Base-by-base conservation (phyloP, 1,140 invertebrate species). In the Drosophila biarmipes region DNA sequence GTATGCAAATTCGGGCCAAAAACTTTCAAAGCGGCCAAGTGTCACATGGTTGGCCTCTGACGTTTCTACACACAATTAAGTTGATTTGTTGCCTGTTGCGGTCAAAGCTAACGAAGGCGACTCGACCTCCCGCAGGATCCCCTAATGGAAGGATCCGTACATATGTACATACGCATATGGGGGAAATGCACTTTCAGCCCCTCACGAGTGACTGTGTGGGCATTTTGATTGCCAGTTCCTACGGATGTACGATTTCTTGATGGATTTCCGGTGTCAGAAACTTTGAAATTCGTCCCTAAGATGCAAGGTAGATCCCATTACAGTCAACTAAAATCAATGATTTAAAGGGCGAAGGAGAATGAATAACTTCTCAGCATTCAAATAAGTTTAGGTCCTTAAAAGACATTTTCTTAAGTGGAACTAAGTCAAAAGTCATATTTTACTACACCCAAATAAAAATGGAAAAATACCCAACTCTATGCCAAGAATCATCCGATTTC, bases 51-150 rank as follows among this genome's bases (percentile, higher is more conserved):
- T 76, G 72, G 73, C 62, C 61, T 59, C 78, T 78, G 73, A 73
- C 57, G 62, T 73, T 73, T 61, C 77, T 52, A 77, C 57, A 78
- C 54, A 82, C 78, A 82, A 81, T 81, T 81, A 81, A 81, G 67
- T 81, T 81, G 79, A 81, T 82, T 81, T 81, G 79, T 81, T 81
- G 79, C 79, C 62, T 75, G 73, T 76, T 81, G 79, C 69, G 79
- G 79, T 82, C 78, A 81, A 81, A 81, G 68, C 78, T 68, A 80
- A 80, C 78, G 78, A 80, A 80, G 79, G 56, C 68, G 58, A 72
- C 78, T 69, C 64, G 45, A 29, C 73, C 34, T 46, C 48, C 42
- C 27, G 29, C 21, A 29, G 48, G 64, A 40, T 69, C 38, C 63
- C 45, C 49, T 69, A 71, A 71, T 71, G 64, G 43, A 54, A 78